Base-by-base conservation (phyloP, 2,113 vertebrate genomes). In the Otolemur garnettii region DNA sequence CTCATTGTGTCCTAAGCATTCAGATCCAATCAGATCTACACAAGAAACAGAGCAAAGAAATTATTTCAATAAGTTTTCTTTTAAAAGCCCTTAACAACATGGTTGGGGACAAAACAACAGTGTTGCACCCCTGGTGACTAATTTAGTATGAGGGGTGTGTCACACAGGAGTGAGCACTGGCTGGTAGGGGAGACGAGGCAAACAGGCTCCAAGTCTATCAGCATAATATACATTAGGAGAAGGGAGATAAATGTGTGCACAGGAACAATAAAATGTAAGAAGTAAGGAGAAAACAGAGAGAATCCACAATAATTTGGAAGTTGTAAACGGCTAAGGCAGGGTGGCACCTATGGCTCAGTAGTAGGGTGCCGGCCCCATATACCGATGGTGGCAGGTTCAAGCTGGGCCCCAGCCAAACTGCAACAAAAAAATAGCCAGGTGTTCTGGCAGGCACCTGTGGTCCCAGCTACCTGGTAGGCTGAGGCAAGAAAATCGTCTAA, bases 141-240 rank as follows among this genome's bases (percentile, higher is more conserved):
- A 22, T 22, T 26, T 3, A 5, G 0, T 17, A 17, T 55, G 26
- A 68, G 42, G 35, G 71, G 11, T 14, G 18, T 15, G 11, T 5
- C 15, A 14, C 11, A 64, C 1, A 2, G 0, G 2, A 35, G 24
- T 14, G 30, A 5, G 26, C 24, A 11, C 38, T n/a, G 60, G 64
- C 30, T 22, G 0, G n/a, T 17, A 35, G 28, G 7, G 68, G 53
- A 50, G 75, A 92, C 14, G 2, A 68, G 53, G 64, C 53, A 53
- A 69, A 33, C 12, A 77, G 60, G 60, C 45, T 60, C 26, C 4
- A 55, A 0, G 1, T 42, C 45, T 33, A 42, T 13, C 22, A 12
- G 50, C 26, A 4, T 19, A 24, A 24, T 62, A 62, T 28, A 22
- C 33, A 50, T 28, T 38, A 21, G 33, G 15, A 19, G 38, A 87